Evolutionary conservation across 2,888 invertebrate genomes (phyloP).

Genomic region (Prionchulus punctatus): DNA sequence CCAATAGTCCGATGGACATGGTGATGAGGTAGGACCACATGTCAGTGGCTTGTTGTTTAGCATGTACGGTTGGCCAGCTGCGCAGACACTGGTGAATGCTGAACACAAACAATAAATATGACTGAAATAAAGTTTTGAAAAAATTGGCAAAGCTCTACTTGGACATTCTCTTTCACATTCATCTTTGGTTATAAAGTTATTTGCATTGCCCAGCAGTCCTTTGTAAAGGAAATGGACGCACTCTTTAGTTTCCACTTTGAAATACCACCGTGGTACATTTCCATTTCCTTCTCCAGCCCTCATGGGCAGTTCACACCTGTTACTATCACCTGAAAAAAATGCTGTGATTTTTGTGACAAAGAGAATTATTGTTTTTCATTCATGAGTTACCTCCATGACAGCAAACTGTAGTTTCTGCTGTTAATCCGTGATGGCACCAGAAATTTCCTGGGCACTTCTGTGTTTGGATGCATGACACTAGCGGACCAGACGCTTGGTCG

Average conservation of each 20-base stretch:
- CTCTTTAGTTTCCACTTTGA: background rate
- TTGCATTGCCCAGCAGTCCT: slow-evolving; percentile 20
- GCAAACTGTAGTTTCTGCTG: slow-evolving; percentile 15
- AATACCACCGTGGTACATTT: background rate
- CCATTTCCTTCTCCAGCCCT: slow-evolving; percentile 19
- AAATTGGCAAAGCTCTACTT: background rate
- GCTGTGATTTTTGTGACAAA: too few species aligned
- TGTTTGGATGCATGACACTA: too few species aligned
- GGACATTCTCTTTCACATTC: background rate
- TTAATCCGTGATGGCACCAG: slow-evolving; percentile 16
- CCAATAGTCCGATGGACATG: slow-evolving; percentile 18
- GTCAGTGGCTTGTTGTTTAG: background rate
- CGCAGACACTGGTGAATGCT: background rate
- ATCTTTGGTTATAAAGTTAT: slow-evolving; percentile 19
- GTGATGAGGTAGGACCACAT: slow-evolving; percentile 5
- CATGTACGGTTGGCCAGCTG: slow-evolving; percentile 11
- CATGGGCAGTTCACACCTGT: slow-evolving; percentile 15
- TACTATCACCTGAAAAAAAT: too few species aligned
- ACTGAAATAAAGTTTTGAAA: too few species aligned
- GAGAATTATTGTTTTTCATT: background rate
- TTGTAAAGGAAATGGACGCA: background rate
- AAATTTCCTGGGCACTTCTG: slow-evolving; percentile 13
- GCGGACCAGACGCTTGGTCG: background rate
- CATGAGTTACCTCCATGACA: slow-evolving; percentile 13
- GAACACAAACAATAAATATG: too few species aligned